Base-by-base conservation (phyloP, 2,888 invertebrate species). In the Andrena chrysosceles region DNA sequence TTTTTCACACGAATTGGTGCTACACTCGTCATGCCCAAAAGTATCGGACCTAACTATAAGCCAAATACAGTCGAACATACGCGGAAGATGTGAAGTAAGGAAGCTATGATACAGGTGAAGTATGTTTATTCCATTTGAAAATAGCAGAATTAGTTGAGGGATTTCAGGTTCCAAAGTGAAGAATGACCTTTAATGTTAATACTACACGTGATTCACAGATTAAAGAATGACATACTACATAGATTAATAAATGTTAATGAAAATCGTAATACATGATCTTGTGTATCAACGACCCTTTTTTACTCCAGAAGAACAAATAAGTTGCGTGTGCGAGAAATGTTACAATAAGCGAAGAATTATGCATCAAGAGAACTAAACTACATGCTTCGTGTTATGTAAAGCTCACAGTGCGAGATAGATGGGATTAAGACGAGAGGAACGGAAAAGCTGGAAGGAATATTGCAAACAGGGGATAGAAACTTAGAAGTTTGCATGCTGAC, bases 401-500 rank as follows among this genome's bases (percentile, higher is more conserved):
- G 2, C 71, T 6, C 26, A 76, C 33, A 71, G 16, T 56, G 31
- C 26, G 35, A 20, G 10, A 35, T 35, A 13, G 63, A 54, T 52
- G 33, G 29, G 52, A 74, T 35, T n/a, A 77, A 52, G 63, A 20
- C 52, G 2, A 59, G 68, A 64, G 42, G 64, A 67, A 23, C 60
- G 10, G 26, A 35, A 66, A 52, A 81, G 29, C 13, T 52, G 60
- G 29, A 20, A 63, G 16, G 67, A 66, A n/a, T 33, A 80, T 75
- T 42, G 52, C 8, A 64, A 29, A 80, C 81, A 20, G 29, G 54
- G 81, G 67, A 73, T 70, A 67, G 63, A 82, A 88, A 89, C 84
- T 85, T 85, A 83, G 87, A 85, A 81, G 75, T 84, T 87, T 88
- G 87, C 93, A 93, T 93, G 93, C 93, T 90, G 92, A 92, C 87